Percentiles rank a stretch among this genome's conserved stretches.
phyloP scores from a whole-genome alignment of 2,797 vertebrate genomes.

The Mionectes olivaceus region DNA sequence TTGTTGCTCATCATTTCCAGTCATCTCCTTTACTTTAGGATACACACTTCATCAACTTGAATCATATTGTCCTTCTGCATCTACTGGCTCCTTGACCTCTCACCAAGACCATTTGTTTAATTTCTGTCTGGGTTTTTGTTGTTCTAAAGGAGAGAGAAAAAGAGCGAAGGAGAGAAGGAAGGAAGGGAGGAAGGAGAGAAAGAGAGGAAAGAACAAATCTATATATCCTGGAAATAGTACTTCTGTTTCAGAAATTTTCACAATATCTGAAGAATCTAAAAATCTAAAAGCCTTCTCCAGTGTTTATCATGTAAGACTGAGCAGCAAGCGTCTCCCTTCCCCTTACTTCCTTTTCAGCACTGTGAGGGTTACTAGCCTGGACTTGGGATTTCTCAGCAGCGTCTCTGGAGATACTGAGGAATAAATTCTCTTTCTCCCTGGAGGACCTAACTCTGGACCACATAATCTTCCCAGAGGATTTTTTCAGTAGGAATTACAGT shows the following conservation, averaged over 20 bases:
- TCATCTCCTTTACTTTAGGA: neutral
- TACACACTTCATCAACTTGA: neutral
- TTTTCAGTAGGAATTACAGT: neutral
- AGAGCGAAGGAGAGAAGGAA: no score
- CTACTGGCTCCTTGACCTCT: neutral
- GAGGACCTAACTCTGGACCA: neutral
- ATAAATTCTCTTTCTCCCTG: neutral
- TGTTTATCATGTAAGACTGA: neutral
- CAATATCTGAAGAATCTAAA: neutral
- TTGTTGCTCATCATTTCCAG: neutral
- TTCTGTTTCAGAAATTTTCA: neutral
- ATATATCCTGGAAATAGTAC: neutral
- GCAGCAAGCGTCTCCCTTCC: neutral
- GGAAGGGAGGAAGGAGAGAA: no score
- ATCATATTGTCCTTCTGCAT: neutral
- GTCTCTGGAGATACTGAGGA: neutral
- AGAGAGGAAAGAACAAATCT: rapidly evolving
- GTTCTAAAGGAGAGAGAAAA: neutral
- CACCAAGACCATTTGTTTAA: neutral
- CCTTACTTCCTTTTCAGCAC: neutral
- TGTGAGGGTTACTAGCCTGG: neutral
- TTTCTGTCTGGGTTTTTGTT: neutral
- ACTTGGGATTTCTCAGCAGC: neutral
- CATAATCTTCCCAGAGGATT: neutral
- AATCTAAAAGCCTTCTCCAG: neutral